Evolutionary conservation across 1,140 invertebrate species (phyloP), one percentile per base, ranked within the genome.

Genomic region (Zelostemma sp.): DNA sequence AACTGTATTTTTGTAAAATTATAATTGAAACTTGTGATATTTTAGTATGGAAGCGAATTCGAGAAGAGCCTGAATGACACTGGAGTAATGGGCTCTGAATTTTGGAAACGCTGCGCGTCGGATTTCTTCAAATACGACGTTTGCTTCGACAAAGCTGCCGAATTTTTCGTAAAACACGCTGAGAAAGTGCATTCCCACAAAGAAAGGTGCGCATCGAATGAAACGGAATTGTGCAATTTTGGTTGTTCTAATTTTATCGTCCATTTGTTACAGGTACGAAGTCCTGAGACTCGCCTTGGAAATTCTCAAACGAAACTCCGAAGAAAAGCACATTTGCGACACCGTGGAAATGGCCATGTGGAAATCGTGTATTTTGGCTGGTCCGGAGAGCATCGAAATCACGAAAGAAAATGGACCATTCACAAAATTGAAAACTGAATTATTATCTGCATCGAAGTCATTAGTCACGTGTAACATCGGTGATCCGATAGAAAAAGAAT

Each of bases 111-210:
- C 62, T 90, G 89, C 68, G 86, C 89, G 46, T 68, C 80, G 55
- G 85, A 87, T 51, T 89, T 91, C 60, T 84, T 86, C 71, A 80
- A 86, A 56, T 82, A 87, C 28, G 72, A 86, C 1, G 86, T 91
- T 0, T 70, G 82, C 5, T 85, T 87, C 35, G 79, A 86, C 59
- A 79, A 84, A 35, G 87, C 87, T 6, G 86, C 87, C 6, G 78
- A 86, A 68, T 91, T 90, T 79, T 87, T 89, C 14, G 78, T 87
- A 3, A 72, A 85, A 31, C 81, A 88, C 59, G 81, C 86, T 1
- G 82, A 86, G 35, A 83, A 86, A 64, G 84, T 88, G 43, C 41
- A 45, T 40, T 83, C 78, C 0, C 65, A 78, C 28, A 79, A 78
- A 65, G 80, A 82, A 53, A 73, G 78, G 73, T 78, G 62, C 66